phyloP scores from a whole-genome alignment of 2,797 vertebrate genomes.

The Babyrousa celebensis region DNA sequence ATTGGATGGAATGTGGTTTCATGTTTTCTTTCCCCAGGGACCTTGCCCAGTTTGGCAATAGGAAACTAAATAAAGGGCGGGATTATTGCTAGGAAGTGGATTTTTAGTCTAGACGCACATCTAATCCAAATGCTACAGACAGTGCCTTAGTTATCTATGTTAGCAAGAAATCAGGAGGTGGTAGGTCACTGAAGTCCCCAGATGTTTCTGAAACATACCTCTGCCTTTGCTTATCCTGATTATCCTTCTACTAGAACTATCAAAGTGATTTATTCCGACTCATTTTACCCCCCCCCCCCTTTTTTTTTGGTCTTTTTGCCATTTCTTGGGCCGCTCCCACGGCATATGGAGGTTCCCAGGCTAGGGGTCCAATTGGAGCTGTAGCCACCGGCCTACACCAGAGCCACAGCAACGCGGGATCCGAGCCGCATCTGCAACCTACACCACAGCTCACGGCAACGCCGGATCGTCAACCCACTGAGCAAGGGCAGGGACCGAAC shows the following conservation, averaged over 20 bases:
- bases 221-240: constrained; percentile 20
- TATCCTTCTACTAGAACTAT: neutral
- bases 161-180: neutral
- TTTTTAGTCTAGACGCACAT: constrained; percentile 27
- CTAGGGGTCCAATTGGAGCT: too few species aligned
- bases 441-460: too few species aligned
- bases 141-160: neutral
- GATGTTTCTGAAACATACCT: constrained; percentile 21
- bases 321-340: too few species aligned
- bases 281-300: neutral
- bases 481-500: too few species aligned
- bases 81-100: constrained; percentile 75
- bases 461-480: too few species aligned
- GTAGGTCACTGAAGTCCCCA: neutral
- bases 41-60: constrained; percentile 71
- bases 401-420: too few species aligned
- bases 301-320: too few species aligned
- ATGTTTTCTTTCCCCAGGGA: constrained; percentile 62
- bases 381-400: too few species aligned
- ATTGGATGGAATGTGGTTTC: constrained; percentile 78
- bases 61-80: constrained; percentile 68
- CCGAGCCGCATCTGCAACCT: too few species aligned
- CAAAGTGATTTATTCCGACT: neutral
- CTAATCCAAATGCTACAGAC: neutral
- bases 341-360: too few species aligned